Percentiles rank a stretch among this genome's conserved stretches.
Conservation (phyloP, 2,888 invertebrate species). For the Andrena hattorfiana region DNA sequence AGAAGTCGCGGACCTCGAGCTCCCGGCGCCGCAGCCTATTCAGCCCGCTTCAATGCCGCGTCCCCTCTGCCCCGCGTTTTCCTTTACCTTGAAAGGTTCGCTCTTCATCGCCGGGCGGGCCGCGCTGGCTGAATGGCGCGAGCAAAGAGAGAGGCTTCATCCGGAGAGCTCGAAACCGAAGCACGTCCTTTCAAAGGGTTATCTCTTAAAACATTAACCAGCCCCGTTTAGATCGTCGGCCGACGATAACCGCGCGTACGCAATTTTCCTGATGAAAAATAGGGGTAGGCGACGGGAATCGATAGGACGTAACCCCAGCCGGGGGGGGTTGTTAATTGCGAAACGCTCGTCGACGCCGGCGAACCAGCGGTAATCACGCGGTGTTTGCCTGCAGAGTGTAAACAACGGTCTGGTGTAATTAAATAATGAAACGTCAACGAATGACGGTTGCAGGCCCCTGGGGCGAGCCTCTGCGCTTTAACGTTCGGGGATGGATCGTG, state of each 20-base stretch:
- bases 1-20: neutral
- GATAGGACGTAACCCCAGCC: neutral
- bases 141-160: neutral
- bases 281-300: neutral
- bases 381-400: neutral
- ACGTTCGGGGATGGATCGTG: too few species aligned
- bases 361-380: neutral
- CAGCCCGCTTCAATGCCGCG: neutral
- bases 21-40: constrained; percentile 1
- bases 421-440: constrained; percentile 6
- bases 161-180: neutral
- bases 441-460: too few species aligned
- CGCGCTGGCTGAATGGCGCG: neutral
- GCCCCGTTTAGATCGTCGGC: neutral
- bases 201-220: neutral
- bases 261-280: neutral
- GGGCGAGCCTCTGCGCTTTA: too few species aligned
- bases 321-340: constrained; percentile 4
- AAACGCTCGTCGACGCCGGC: neutral
- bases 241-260: neutral
- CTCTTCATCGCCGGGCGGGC: neutral
- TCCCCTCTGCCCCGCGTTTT: neutral
- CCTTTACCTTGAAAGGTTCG: neutral
- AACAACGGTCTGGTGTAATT: constrained; percentile 8
- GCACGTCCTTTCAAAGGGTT: neutral